These are phyloP conservation scores for Goniozus legneri DNA, from an alignment of 1,140 invertebrate genomes.

Conservation along the genomic window DNA sequence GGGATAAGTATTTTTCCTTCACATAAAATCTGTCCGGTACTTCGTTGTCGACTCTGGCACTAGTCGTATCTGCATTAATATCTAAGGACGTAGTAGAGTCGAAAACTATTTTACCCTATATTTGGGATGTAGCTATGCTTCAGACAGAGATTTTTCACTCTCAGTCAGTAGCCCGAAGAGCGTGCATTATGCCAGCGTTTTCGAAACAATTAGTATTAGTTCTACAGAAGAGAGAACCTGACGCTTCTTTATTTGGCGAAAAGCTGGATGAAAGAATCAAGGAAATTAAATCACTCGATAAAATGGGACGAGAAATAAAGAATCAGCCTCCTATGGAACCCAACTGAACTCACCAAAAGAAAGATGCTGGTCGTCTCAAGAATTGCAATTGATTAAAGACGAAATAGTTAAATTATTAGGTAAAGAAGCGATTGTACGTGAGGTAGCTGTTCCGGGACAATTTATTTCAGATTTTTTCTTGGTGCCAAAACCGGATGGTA, in stretches of 20 bases:
- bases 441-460: not conserved
- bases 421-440: not conserved
- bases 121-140: not conserved
- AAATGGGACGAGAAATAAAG: not conserved
- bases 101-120: not conserved
- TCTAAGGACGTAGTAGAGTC: not conserved
- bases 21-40: constrained; percentile 3
- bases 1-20: constrained; percentile 1
- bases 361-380: not conserved
- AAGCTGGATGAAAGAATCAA: not conserved
- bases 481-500: constrained; percentile 1
- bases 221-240: not conserved
- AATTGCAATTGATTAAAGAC: not conserved
- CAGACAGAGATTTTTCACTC: constrained; percentile 8
- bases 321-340: too few relatives aligned
- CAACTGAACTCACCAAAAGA: not conserved
- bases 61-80: not conserved
- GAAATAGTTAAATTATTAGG: not conserved
- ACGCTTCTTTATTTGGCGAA: constrained; percentile 1
- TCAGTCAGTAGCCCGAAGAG: constrained; percentile 3
- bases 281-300: not conserved
- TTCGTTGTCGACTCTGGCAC: not conserved
- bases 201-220: constrained; percentile 4
- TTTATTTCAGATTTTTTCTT: constrained; percentile 1
- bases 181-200: constrained; percentile 5